phyloP scores from a whole-genome alignment of 37 sponge, comb jelly and placozoan species.

The Petrosia ficiformis region DNA sequence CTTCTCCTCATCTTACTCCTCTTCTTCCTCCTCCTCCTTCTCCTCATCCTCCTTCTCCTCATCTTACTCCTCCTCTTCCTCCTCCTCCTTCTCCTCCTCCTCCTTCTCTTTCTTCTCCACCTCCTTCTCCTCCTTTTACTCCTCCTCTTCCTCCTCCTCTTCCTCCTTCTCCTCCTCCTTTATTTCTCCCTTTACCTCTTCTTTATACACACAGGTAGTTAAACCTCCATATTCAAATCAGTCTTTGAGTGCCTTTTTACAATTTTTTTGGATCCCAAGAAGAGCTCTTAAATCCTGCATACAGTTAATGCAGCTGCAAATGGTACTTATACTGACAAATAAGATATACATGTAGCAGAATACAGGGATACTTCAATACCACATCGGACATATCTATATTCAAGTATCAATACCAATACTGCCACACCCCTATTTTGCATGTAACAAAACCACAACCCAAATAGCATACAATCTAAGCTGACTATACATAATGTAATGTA shows the following conservation, averaged over 20 bases:
- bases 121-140: slow-evolving; percentile 14
- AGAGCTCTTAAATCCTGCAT: not conserved
- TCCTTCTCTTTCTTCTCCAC: not conserved
- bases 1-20: slow-evolving; percentile 17
- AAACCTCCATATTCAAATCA: not conserved
- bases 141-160: slow-evolving; percentile 27
- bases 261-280: not conserved
- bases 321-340: not conserved
- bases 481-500: no score
- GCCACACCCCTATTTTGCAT: no score
- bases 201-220: not conserved
- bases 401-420: no score
- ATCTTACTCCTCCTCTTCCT: slow-evolving; percentile 27
- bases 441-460: no score
- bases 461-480: no score
- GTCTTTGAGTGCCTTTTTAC: not conserved
- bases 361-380: no score
- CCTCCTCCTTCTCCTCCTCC: slow-evolving; percentile 24
- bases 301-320: not conserved
- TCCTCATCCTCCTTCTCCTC: slow-evolving; percentile 19
- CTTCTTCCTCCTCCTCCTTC: slow-evolving; percentile 1
- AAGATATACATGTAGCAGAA: not conserved
- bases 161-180: slow-evolving; percentile 8
- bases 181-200: not conserved
- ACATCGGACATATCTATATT: no score